A percentile compares a stretch with the other conserved stretches of the same genome.
phyloP scores from a whole-genome alignment of 2,888 invertebrate species.

The Panopea generosa region DNA sequence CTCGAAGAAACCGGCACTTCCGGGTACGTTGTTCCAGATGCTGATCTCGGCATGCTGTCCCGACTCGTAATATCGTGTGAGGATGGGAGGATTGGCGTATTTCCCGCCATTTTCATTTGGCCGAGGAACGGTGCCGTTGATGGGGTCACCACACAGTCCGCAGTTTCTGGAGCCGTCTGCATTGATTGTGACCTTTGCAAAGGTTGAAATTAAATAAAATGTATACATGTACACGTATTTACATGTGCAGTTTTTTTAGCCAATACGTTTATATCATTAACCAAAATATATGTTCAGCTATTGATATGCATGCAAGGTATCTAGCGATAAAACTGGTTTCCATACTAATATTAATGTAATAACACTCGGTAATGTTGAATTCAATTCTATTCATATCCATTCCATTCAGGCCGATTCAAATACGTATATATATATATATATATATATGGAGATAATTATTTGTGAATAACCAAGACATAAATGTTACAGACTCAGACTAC shows the following conservation, averaged over 20 bases:
- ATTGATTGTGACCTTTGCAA: slow-evolving; percentile 43
- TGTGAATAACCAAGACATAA: too few relatives aligned
- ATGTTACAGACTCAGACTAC: too few relatives aligned
- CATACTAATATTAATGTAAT: too few relatives aligned
- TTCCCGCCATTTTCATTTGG: slow-evolving; percentile 62
- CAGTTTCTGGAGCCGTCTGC: slow-evolving; percentile 59
- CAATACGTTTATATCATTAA: neutral
- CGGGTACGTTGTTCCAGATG: slow-evolving; percentile 55
- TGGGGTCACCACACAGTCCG: slow-evolving; percentile 64
- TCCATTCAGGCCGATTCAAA: too few relatives aligned
- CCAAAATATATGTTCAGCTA: neutral
- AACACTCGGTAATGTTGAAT: too few relatives aligned
- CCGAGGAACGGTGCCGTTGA: slow-evolving; percentile 35
- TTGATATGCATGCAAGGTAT: too few relatives aligned
- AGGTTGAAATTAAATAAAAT: neutral
- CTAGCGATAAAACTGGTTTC: too few relatives aligned
- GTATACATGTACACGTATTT: neutral
- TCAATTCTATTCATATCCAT: too few relatives aligned
- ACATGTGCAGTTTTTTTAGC: neutral
- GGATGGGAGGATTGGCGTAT: slow-evolving; percentile 54
- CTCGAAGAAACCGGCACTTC: slow-evolving; percentile 52
- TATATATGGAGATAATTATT: too few relatives aligned
- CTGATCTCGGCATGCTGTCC: slow-evolving; percentile 48
- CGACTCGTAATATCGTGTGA: slow-evolving; percentile 49
- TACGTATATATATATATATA: too few relatives aligned